Evolutionary conservation across 2,888 invertebrate genomes (phyloP).

Genomic region (Scaptomyza reducta): DNA sequence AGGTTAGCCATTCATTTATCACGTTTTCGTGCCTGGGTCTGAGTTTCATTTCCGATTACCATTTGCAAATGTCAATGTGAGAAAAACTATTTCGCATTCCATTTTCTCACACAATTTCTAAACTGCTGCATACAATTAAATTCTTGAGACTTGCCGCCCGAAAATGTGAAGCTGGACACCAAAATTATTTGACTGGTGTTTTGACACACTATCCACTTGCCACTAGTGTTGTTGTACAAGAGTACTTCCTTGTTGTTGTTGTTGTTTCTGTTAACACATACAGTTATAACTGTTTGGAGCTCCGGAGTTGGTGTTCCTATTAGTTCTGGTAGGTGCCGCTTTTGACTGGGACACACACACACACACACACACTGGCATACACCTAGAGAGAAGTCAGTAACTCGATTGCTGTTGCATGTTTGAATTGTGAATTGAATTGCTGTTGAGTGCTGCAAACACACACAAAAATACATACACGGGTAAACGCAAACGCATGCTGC

Average conservation of each 20-base stretch:
- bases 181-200: conserved; percentile 46
- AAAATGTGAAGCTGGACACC: background rate
- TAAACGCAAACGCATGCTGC: conserved; percentile 45
- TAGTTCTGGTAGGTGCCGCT: conserved; percentile 51
- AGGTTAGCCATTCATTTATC: no score
- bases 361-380: conserved; percentile 42
- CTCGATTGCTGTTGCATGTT: conserved; percentile 79
- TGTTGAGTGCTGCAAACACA: conserved; percentile 70
- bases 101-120: background rate
- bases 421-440: conserved; percentile 79
- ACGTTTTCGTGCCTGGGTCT: no score
- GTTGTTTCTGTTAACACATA: conserved; percentile 47
- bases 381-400: conserved; percentile 44
- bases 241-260: background rate
- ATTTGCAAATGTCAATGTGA: background rate
- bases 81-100: background rate
- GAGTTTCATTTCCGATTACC: background rate
- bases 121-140: conserved; percentile 22
- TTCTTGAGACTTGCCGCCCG: conserved; percentile 1
- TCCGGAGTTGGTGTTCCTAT: conserved; percentile 31
- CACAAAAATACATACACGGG: conserved; percentile 18
- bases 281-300: conserved; percentile 32
- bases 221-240: conserved; percentile 11
- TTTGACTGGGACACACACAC: conserved; percentile 60
- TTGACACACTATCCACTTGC: conserved; percentile 71